Evolutionary conservation across 2,113 vertebrate species (phyloP).

Genomic region (Gasterosteus nipponicus): DNA sequence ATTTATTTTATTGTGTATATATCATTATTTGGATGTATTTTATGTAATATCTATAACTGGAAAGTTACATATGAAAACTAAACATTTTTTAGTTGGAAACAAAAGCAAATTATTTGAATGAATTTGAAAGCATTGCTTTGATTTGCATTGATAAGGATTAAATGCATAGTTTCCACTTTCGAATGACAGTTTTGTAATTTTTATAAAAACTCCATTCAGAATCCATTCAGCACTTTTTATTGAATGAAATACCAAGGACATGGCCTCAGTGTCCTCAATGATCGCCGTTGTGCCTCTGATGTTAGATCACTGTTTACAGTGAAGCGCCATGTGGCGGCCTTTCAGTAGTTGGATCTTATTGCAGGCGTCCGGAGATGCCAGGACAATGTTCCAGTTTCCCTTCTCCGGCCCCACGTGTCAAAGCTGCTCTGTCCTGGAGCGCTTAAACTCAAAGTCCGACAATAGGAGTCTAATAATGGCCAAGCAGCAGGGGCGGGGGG

Average conservation of each 20-base stretch:
- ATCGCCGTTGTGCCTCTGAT: background rate
- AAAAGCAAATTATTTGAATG: too few relatives aligned
- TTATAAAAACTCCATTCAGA: too few relatives aligned
- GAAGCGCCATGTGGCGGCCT: background rate
- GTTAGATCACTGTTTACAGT: background rate
- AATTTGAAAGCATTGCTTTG: too few relatives aligned
- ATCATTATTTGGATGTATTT: too few relatives aligned
- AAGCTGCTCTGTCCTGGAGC: constrained; percentile 43
- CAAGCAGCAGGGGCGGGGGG: background rate
- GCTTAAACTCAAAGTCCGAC: constrained; percentile 19
- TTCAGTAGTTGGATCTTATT: background rate
- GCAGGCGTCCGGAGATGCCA: constrained; percentile 15
- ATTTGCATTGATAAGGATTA: background rate
- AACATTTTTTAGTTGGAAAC: too few relatives aligned
- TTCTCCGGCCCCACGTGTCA: constrained; percentile 12
- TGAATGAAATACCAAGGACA: background rate
- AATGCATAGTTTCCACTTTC: background rate
- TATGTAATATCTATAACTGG: too few relatives aligned
- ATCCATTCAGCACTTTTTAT: too few relatives aligned
- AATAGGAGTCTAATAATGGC: constrained; percentile 35
- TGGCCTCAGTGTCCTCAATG: background rate
- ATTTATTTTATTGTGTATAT: too few relatives aligned
- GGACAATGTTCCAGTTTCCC: constrained; percentile 10
- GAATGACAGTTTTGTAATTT: background rate
- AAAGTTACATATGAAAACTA: too few relatives aligned